Conservation (phyloP, 2,113 vertebrate genomes). For the Merops nubicus region DNA sequence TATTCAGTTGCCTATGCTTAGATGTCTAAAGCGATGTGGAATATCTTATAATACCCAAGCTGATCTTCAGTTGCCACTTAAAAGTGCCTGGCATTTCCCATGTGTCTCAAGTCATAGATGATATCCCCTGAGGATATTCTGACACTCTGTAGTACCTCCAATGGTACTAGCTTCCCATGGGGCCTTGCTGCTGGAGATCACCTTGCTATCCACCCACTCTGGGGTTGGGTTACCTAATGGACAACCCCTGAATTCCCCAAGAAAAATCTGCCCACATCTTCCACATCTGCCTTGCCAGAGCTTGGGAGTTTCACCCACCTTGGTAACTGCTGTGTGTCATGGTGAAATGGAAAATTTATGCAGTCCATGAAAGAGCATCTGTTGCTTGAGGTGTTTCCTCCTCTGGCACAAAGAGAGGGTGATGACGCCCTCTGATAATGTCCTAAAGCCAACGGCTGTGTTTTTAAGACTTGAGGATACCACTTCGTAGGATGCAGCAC, state of each 20-base stretch:
- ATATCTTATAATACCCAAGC: neutral
- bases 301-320: rapidly evolving
- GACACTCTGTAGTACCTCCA: neutral
- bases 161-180: neutral
- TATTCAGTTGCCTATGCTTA: neutral
- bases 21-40: neutral
- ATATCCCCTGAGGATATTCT: neutral
- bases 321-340: rapidly evolving
- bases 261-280: neutral
- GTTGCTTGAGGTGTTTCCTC: neutral
- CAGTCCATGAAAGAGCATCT: neutral
- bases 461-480: neutral
- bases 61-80: neutral
- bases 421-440: neutral
- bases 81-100: neutral
- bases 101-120: rapidly evolving
- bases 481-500: neutral
- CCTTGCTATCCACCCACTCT: neutral
- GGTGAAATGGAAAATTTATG: neutral
- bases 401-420: neutral
- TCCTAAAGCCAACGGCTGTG: neutral
- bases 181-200: neutral
- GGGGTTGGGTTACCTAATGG: neutral
- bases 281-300: rapidly evolving
- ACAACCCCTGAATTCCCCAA: rapidly evolving